Base-by-base conservation (phyloP, 1,140 invertebrate species). In the Bathynomus jamesi region DNA sequence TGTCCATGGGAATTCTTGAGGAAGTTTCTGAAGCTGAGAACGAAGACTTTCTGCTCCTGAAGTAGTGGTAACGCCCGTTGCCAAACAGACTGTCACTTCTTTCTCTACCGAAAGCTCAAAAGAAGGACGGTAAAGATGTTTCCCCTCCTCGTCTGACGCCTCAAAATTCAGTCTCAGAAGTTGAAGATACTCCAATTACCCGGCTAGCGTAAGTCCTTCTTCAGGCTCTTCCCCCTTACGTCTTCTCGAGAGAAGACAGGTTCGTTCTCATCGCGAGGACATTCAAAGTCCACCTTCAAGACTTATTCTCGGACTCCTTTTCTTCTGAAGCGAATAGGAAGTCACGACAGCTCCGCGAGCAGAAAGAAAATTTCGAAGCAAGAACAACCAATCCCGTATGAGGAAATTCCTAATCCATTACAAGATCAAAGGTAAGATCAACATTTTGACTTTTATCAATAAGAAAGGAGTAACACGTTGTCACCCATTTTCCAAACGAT, bases 41-140 rank as follows among this genome's bases (percentile, higher is more conserved):
- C 53, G 67, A 61, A 21, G 67, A 11, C 67, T 60, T 60, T 69
- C 67, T 60, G 67, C 67, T 7, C 67, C 67, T 5, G 67, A 69
- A 28, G 67, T 69, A 2, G 67, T 69, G n/a, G 46, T 69, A n/a
- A 69, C 67, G 24, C 67, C 67, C 4, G 67, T 53, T 7, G 28
- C 32, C 25, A 69, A 28, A 1, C 32, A 69, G 46, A 3, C 28
- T n/a, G n/a, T n/a, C n/a, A n/a, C n/a, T n/a, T n/a, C n/a, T n/a
- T n/a, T n/a, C n/a, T n/a, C n/a, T n/a, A n/a, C n/a, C n/a, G n/a
- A n/a, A 61, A 21, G 10, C 11, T 60, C 46, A 24, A 21, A 63
- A 69, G 67, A 69, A 53, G 21, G 40, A 53, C 5, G 21, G 21
- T 53, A 53, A 5, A 53, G 40, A 21, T 1, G 40, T 53, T 5